These are phyloP conservation scores for Drosophila nr. medialis DNA, from an alignment of 2,888 invertebrate genomes.

Conservation along the genomic window DNA sequence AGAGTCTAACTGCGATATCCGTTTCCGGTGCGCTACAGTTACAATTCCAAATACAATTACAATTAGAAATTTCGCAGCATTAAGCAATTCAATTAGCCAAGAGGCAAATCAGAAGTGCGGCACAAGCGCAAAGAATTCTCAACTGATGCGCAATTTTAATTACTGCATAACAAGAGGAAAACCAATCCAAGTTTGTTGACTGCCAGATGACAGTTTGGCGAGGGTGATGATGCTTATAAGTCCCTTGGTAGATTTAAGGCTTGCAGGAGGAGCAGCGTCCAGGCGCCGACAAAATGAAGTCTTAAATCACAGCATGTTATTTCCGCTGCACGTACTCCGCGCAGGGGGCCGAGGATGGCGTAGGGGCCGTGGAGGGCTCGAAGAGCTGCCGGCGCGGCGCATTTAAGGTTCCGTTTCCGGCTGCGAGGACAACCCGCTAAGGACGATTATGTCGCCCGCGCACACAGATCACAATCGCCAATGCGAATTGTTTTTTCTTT, in stretches of 20 bases:
- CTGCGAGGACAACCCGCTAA: constrained; percentile 40
- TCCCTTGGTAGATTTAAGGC: constrained; percentile 18
- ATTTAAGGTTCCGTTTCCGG: constrained; percentile 78
- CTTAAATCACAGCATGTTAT: constrained; percentile 83
- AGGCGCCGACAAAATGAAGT: constrained; percentile 73
- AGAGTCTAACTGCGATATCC: constrained; percentile 65
- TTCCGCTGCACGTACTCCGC: constrained; percentile 72
- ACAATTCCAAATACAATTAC: constrained; percentile 46
- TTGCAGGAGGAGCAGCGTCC: constrained; percentile 25
- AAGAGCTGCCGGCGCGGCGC: constrained; percentile 53
- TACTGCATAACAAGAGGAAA: constrained; percentile 30
- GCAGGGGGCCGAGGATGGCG: neutral
- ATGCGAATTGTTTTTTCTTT: constrained; percentile 61
- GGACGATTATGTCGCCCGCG: constrained; percentile 50
- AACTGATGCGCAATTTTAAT: constrained; percentile 57
- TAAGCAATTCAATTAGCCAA: constrained; percentile 78
- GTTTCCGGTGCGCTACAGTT: constrained; percentile 58
- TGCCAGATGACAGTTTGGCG: constrained; percentile 6
- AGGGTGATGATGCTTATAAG: constrained; percentile 40
- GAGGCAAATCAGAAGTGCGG: constrained; percentile 53
- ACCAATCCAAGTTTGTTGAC: constrained; percentile 30
- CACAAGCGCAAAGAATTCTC: constrained; percentile 34
- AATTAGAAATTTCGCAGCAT: constrained; percentile 69
- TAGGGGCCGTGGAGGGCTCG: neutral
- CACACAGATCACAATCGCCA: constrained; percentile 63